Evolutionary conservation across 2,797 vertebrate species (phyloP).

Genomic region (Moxostoma hubbsi): DNA sequence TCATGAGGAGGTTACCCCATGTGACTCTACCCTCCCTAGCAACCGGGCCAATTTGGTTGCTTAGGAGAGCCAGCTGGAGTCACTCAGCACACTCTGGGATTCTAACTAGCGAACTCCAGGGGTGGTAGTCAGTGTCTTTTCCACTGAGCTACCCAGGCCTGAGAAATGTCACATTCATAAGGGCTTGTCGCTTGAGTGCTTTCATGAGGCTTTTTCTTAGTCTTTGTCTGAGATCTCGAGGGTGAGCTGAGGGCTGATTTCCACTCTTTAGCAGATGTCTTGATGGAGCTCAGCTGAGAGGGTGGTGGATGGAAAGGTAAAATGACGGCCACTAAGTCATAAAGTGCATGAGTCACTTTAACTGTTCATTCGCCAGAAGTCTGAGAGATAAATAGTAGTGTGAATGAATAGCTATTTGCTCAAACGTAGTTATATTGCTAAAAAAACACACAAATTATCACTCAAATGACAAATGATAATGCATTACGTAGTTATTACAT

Average conservation of each 20-base stretch:
- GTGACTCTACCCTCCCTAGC: no score
- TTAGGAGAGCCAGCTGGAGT: no score
- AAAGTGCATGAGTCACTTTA: constrained; percentile 12
- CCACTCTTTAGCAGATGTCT: constrained; percentile 29
- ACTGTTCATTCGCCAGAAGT: background rate
- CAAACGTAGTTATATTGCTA: background rate
- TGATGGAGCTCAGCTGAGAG: constrained; percentile 35
- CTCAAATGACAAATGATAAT: background rate
- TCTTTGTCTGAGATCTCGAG: constrained; percentile 35
- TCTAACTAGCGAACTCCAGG: no score
- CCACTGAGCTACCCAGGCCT: no score
- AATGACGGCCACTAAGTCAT: constrained; percentile 22
- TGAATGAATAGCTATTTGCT: background rate
- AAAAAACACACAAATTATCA: background rate
- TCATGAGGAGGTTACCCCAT: no score
- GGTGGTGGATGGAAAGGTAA: constrained; percentile 21
- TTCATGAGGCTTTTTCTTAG: constrained; percentile 32
- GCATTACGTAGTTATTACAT: background rate
- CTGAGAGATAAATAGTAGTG: background rate
- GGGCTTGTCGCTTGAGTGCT: constrained; percentile 25
- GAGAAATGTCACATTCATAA: constrained; percentile 36
- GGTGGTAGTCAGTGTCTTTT: no score
- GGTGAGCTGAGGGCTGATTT: constrained; percentile 28
- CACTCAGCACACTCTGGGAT: no score
- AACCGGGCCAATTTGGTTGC: no score